Evolutionary conservation across 2,113 vertebrate genomes (phyloP).

Genomic region (Polypterus bichir): DNA sequence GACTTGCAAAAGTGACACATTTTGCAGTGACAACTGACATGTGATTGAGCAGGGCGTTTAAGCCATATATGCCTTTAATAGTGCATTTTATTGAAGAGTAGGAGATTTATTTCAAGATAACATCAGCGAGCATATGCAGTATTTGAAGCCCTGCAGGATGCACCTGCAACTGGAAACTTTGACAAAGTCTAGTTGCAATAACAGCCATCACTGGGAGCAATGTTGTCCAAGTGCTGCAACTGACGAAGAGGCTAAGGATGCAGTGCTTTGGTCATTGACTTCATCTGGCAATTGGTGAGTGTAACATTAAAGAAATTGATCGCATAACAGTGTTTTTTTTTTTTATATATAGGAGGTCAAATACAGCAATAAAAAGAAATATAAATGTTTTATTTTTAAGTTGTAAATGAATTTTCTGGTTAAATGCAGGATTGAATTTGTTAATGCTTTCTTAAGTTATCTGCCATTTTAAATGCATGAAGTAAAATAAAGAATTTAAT

Average conservation of each 20-base stretch:
- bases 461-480: too few relatives aligned
- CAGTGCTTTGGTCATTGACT: slow-evolving; percentile 22
- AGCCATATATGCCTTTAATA: too few relatives aligned
- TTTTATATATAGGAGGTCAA: too few relatives aligned
- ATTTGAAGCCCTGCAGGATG: slow-evolving; percentile 20
- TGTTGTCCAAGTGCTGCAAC: slow-evolving; percentile 15
- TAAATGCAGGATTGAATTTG: too few relatives aligned
- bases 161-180: slow-evolving; percentile 14
- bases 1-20: slow-evolving; percentile 14
- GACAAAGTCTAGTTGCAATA: slow-evolving; percentile 17
- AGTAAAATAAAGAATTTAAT: background rate
- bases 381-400: too few relatives aligned
- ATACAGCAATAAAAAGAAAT: too few relatives aligned
- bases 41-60: slow-evolving; percentile 19
- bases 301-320: background rate
- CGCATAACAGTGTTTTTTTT: background rate
- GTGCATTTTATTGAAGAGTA: slow-evolving; percentile 20
- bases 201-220: slow-evolving; percentile 15
- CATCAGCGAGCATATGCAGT: too few relatives aligned
- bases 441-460: too few relatives aligned
- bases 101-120: too few relatives aligned
- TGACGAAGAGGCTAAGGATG: slow-evolving; percentile 17
- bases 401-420: too few relatives aligned
- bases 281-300: slow-evolving; percentile 18
- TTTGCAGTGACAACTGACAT: slow-evolving; percentile 6